Evolutionary conservation across 2,113 vertebrate genomes (phyloP).

Genomic region (Pica pica): DNA sequence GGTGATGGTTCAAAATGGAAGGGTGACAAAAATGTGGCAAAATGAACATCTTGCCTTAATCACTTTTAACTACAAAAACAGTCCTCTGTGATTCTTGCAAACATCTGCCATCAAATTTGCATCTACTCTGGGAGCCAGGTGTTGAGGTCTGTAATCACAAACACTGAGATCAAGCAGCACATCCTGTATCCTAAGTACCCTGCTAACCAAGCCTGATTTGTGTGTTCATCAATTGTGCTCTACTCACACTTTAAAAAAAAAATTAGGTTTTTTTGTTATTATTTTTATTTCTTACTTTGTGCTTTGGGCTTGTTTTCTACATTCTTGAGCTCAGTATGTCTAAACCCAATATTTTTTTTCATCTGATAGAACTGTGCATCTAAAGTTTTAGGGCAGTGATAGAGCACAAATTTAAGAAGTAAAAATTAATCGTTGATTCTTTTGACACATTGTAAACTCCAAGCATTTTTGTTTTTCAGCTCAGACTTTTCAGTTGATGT

Average conservation of each 20-base stretch:
- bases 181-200: conserved; percentile 53
- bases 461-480: not conserved
- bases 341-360: conserved; percentile 59
- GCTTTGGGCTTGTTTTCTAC: conserved; percentile 35
- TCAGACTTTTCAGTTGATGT: not conserved
- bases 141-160: conserved; percentile 67
- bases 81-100: conserved; percentile 26
- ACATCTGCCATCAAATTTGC: conserved; percentile 47
- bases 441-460: not conserved
- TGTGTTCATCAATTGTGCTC: conserved; percentile 54
- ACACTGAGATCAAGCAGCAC: conserved; percentile 18
- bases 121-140: conserved; percentile 67
- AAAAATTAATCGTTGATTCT: not conserved
- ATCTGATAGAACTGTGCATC: conserved; percentile 62
- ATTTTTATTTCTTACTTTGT: conserved; percentile 56
- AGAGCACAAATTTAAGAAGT: not conserved
- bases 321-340: conserved; percentile 20
- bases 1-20: not conserved
- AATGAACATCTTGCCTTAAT: not conserved
- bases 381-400: not conserved
- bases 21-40: conserved; percentile 13
- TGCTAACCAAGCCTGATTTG: conserved; percentile 64
- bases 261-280: not conserved
- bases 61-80: not conserved
- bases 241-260: not conserved